Base-by-base conservation (phyloP, 2,113 vertebrate genomes). In the Sula dactylatra region DNA sequence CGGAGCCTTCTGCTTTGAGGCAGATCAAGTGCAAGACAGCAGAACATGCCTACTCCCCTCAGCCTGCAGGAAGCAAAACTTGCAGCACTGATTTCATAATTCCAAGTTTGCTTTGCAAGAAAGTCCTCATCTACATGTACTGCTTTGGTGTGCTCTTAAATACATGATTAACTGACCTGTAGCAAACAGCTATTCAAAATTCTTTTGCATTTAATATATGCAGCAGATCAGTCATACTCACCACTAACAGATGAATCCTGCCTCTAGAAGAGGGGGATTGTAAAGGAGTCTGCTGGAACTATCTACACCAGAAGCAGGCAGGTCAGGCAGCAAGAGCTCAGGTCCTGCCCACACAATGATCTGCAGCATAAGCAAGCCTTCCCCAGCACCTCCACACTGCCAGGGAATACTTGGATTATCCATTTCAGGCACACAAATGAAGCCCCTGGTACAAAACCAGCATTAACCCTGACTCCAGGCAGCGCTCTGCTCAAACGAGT, bases 371-470 rank as follows among this genome's bases (percentile, higher is more conserved):
- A 58, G 27, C 16, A 62, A 65, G 6, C 42, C 47, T 49, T 38
- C 61, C 45, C 29, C 42, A 25, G 42, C 71, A 64, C 32, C 32
- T 77, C 36, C n/a, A 22, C 1, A 0, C 42, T 34, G 44, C n/a
- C 74, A 59, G 19, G 22, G 16, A 79, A 49, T 9, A 47, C 32
- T 7, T 0, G 2, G 16, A 6, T 83, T 40, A 77, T 32, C 32
- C 18, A 49, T 16, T 61, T n/a, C 44, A 47, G 26, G 22, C 40
- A 88, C 32, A 74, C 15, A 61, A 78, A 52, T 3, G 2, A 89
- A 82, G 25, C 9, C 16, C 22, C 3, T 1, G 0, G 14, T 11
- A 69, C 22, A 52, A 65, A 59, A 45, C 10, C 6, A 31, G 38
- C 49, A 58, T 26, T 26, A 87, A 38, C 5, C 19, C 31, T 1